Evolutionary conservation across 2,888 invertebrate genomes (phyloP).

Genomic region (Pheosia tremula): DNA sequence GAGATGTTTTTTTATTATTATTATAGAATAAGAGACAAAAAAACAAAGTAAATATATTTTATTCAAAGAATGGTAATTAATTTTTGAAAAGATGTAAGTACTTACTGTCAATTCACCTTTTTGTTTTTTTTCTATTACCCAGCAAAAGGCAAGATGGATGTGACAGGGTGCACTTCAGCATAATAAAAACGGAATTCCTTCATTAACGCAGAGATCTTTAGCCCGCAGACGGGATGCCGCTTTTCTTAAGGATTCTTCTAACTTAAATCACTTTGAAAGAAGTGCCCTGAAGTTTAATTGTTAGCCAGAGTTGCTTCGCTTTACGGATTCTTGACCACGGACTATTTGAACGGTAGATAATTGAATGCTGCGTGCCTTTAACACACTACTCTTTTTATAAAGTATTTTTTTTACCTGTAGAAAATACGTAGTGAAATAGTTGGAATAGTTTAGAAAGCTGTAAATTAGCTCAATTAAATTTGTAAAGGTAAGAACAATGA

Average conservation of each 20-base stretch:
- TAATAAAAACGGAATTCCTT: conserved; percentile 71
- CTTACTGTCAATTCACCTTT: conserved; percentile 37
- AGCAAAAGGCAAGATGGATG: conserved; percentile 56
- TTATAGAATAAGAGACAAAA: too few relatives aligned
- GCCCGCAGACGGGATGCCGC: conserved; percentile 33
- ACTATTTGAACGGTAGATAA: conserved; percentile 26
- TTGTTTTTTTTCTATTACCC: conserved; percentile 36
- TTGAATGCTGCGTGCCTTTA: conserved; percentile 14
- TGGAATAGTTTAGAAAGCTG: too few relatives aligned
- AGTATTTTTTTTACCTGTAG: neutral
- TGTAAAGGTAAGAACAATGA: too few relatives aligned
- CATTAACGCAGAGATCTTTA: conserved; percentile 56
- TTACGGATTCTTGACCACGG: conserved; percentile 36
- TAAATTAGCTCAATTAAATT: too few relatives aligned
- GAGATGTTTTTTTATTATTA: too few relatives aligned
- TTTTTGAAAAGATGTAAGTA: conserved; percentile 4
- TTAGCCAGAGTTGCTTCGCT: conserved; percentile 26
- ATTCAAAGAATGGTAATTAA: neutral
- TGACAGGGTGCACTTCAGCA: conserved; percentile 56
- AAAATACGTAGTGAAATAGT: too few relatives aligned
- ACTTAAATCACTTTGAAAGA: conserved; percentile 54
- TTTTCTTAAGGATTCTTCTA: conserved; percentile 47
- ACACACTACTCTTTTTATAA: neutral
- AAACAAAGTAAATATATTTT: neutral
- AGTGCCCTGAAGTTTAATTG: conserved; percentile 46